These are phyloP conservation scores for Ondatra zibethicus DNA, from an alignment of 2,113 vertebrate species.

Conservation along the genomic window DNA sequence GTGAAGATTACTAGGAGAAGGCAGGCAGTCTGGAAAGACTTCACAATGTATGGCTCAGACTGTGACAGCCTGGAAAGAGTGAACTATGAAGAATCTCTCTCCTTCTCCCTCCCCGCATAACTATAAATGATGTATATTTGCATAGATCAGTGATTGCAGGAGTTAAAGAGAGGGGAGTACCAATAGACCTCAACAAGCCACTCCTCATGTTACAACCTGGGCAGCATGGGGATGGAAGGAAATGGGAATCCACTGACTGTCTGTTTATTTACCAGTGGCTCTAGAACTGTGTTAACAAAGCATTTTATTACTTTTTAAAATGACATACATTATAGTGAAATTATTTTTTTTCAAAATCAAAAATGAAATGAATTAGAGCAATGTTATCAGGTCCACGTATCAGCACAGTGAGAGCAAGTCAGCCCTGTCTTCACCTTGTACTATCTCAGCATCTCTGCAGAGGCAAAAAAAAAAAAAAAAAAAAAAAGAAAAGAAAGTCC, in stretches of 20 bases:
- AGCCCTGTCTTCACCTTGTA: not conserved
- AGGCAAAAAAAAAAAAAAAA: not conserved
- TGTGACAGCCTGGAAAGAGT: not conserved
- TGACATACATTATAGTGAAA: not conserved
- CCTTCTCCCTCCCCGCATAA: not conserved
- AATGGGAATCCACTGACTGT: not conserved
- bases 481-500: not conserved
- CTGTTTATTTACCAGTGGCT: not conserved
- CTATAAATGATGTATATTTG: not conserved
- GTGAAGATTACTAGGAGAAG: not conserved
- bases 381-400: not conserved
- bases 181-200: too few relatives aligned
- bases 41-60: not conserved
- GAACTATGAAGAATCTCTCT: not conserved
- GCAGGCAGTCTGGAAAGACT: not conserved
- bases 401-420: not conserved
- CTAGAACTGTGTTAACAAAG: not conserved
- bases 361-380: constrained; percentile 4
- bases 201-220: too few relatives aligned
- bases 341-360: not conserved
- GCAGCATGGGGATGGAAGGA: accelerated
- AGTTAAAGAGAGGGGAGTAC: not conserved
- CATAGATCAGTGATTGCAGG: not conserved
- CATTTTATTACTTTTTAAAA: not conserved
- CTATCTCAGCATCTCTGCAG: not conserved